These are phyloP conservation scores for Hyppa rectilinea DNA, from an alignment of 2,888 invertebrate species.

Conservation along the genomic window DNA sequence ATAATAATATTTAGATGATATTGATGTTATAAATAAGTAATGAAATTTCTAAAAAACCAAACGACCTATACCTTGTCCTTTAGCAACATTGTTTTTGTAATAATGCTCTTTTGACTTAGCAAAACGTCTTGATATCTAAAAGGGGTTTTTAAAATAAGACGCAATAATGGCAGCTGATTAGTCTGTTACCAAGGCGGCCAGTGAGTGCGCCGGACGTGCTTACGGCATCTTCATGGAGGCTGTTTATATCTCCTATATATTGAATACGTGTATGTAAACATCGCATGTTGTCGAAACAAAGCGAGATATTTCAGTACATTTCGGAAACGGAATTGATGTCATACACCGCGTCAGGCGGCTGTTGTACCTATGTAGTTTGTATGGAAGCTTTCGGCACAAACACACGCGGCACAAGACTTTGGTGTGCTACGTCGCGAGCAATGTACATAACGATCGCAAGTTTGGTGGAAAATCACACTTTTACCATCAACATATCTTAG, in stretches of 20 bases:
- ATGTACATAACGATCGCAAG: neutral
- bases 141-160: neutral
- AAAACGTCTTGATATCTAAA: neutral
- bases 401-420: conserved; percentile 76
- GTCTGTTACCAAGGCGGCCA: neutral
- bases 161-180: conserved; percentile 8
- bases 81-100: conserved; percentile 36
- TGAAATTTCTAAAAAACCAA: conserved; percentile 15
- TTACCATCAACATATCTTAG: neutral
- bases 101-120: neutral
- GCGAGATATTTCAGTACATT: conserved; percentile 66
- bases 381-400: conserved; percentile 76
- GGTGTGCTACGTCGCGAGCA: conserved; percentile 56
- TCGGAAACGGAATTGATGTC: conserved; percentile 79
- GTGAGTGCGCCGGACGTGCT: conserved; percentile 25
- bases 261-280: conserved; percentile 57
- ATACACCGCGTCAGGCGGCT: conserved; percentile 64
- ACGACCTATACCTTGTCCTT: conserved; percentile 9
- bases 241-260: neutral
- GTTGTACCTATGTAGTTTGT: conserved; percentile 69
- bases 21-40: conserved; percentile 42
- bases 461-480: neutral
- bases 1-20: conserved; percentile 40
- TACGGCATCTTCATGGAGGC: neutral
- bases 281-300: conserved; percentile 53